These are phyloP conservation scores for Gastracanthus pulcherrimus DNA, from an alignment of 2,888 invertebrate species.

Conservation along the genomic window DNA sequence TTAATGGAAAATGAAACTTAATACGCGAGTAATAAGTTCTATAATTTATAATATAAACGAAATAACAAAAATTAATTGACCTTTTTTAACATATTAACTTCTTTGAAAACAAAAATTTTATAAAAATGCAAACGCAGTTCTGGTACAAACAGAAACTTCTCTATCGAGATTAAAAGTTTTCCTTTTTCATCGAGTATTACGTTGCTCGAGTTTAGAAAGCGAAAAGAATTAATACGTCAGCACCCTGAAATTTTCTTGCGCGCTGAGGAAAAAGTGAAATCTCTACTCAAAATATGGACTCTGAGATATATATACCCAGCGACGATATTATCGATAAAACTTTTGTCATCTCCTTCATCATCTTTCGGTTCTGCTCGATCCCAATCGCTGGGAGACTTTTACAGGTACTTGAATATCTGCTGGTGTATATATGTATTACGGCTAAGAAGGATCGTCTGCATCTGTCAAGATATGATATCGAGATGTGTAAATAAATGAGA, in stretches of 20 bases:
- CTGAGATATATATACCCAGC: too few species aligned
- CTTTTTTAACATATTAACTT: too few species aligned
- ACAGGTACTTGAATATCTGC: constrained; percentile 6
- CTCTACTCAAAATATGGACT: too few species aligned
- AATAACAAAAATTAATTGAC: too few species aligned
- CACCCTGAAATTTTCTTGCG: constrained; percentile 18
- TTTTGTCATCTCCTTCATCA: constrained; percentile 40
- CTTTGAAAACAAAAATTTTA: too few species aligned
- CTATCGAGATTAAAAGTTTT: background rate
- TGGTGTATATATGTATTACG: background rate
- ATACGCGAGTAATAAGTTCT: too few species aligned
- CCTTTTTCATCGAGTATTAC: background rate
- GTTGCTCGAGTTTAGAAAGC: background rate
- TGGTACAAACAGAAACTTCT: too few species aligned
- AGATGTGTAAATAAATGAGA: too few species aligned
- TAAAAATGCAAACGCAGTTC: too few species aligned
- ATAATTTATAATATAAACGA: too few species aligned
- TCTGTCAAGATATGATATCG: constrained; percentile 27
- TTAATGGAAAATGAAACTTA: too few species aligned
- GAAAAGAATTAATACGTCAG: background rate
- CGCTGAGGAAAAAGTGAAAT: background rate
- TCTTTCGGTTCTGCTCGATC: constrained; percentile 20
- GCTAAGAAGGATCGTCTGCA: constrained; percentile 19
- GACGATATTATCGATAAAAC: constrained; percentile 41
- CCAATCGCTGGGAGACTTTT: constrained; percentile 28